Base-by-base conservation (phyloP, 2,113 vertebrate species). In the Pavo muticus region DNA sequence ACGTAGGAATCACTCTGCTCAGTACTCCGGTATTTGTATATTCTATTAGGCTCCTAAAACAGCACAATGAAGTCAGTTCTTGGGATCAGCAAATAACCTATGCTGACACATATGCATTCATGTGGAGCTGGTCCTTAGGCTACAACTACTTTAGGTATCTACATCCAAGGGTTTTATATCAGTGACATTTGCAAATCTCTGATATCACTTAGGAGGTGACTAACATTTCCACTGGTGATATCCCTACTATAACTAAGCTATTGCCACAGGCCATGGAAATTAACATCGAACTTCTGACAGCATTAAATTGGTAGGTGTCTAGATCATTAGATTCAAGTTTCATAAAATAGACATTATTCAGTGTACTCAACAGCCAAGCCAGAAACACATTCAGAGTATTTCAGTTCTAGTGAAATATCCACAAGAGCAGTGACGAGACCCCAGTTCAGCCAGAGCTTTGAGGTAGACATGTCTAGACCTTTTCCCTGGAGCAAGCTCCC, bases 201-300 rank as follows among this genome's bases (percentile, higher is more conserved):
- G 45, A 59, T 88, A 86, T 47, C 83, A 78, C 57, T 96, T 90
- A 81, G 52, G 72, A 88, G 69, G 86, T 95, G 83, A 94, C 83
- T 94, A 96, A 94, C 86, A 93, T 93, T 95, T 95, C 86, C 65
- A 92, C 80, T 81, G 39, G 42, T 94, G 91, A 93, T 75, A 90
- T 81, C 25, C 25, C 13, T 18, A 6, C 45, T 91, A 68, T 52
- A 90, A 90, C 69, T 90, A 88, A 91, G 60, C n/a, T 86, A 50
- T 88, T 88, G 92, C 90, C 21, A 2, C 76, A 91, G 67, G 90
- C 68, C 56, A 93, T 64, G 79, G 35, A 27, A 91, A 93, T 90
- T 91, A 96, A 95, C 60, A 81, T 20, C 1, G 4, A 88, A 90
- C 57, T 90, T 95, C 80, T 88, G 64, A 95, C 88, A 86, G 50